Conservation (phyloP, 2,888 invertebrate species). For the Scaeva pyrastri region DNA sequence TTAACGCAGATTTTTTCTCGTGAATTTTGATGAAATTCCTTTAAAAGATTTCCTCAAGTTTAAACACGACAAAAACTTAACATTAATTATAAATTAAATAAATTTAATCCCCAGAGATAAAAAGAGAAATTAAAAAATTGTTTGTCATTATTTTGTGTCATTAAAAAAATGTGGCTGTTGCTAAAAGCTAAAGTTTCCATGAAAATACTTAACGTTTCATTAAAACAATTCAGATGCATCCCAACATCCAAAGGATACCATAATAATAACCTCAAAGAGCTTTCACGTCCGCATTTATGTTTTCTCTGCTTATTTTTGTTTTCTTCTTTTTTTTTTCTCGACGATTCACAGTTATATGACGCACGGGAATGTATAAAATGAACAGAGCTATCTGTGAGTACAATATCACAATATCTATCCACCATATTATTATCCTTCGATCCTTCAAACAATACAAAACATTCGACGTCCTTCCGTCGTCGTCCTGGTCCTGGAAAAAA, state of each 20-base stretch:
- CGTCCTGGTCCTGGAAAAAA: not conserved
- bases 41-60: too few species aligned
- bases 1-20: too few species aligned
- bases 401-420: not conserved
- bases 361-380: not conserved
- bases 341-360: not conserved
- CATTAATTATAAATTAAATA: not conserved
- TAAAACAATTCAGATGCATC: constrained; percentile 14
- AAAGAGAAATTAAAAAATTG: not conserved
- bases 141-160: not conserved
- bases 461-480: not conserved
- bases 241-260: constrained; percentile 2
- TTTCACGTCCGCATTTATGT: constrained; percentile 22
- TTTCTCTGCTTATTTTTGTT: not conserved
- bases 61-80: too few species aligned
- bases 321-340: not conserved
- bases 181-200: constrained; percentile 10
- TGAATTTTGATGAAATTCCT: too few species aligned
- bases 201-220: constrained; percentile 24
- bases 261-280: constrained; percentile 23
- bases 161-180: constrained; percentile 24
- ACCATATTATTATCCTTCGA: constrained; percentile 5
- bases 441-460: constrained; percentile 32
- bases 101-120: not conserved
- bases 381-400: not conserved